These are phyloP conservation scores for Oscheius sp. DNA, from an alignment of 2,888 invertebrate genomes.

Conservation along the genomic window DNA sequence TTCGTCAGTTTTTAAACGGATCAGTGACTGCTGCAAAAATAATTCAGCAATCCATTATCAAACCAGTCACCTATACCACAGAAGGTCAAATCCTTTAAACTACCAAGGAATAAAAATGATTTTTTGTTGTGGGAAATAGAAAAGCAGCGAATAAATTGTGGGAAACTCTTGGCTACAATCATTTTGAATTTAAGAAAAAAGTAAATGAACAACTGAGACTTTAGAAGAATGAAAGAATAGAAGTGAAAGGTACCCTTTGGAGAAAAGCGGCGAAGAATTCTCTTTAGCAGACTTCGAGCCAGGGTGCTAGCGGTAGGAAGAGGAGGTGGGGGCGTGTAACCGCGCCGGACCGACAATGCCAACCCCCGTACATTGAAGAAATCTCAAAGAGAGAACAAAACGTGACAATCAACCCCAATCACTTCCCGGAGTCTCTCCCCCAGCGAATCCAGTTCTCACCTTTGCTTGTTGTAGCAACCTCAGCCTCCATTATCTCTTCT, in stretches of 20 bases:
- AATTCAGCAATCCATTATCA: too few species aligned
- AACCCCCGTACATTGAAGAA: slow-evolving; percentile 1
- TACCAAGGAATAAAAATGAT: too few species aligned
- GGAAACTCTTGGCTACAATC: too few species aligned
- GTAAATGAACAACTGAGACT: too few species aligned
- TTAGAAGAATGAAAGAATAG: too few species aligned
- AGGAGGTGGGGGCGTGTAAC: not conserved
- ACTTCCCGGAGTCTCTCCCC: not conserved
- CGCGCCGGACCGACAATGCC: slow-evolving; percentile 23
- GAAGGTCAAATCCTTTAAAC: too few species aligned
- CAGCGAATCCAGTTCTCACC: slow-evolving; percentile 12
- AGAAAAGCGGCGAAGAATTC: slow-evolving; percentile 26
- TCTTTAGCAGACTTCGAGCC: slow-evolving; percentile 31
- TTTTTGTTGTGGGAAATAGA: too few species aligned
- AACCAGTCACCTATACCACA: too few species aligned
- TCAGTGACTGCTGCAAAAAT: too few species aligned
- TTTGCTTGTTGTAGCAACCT: slow-evolving; percentile 37
- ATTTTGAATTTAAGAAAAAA: too few species aligned
- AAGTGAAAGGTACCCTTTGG: slow-evolving; percentile 17
- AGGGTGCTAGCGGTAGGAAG: slow-evolving; percentile 9
- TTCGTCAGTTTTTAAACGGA: too few species aligned
- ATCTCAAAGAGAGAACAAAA: not conserved
- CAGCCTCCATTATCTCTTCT: slow-evolving; percentile 21
- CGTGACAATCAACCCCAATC: slow-evolving; percentile 22
- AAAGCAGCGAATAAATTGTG: too few species aligned